A percentile compares a stretch with the other conserved stretches of the same genome.
phyloP scores from a whole-genome alignment of 2,797 vertebrate species.

The Toxotes lorentzi region DNA sequence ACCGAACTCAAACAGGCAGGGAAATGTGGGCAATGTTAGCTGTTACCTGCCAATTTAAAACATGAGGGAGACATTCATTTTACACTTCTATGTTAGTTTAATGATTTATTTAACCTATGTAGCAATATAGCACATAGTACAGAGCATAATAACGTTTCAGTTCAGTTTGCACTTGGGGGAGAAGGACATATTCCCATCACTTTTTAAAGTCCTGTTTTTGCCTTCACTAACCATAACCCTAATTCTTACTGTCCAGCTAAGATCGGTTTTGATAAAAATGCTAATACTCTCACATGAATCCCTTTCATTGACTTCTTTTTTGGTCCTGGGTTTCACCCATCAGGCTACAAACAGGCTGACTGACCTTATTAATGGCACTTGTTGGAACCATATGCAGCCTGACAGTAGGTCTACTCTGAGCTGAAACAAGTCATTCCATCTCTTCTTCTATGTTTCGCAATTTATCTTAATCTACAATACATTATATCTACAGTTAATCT shows the following conservation, averaged over 20 bases:
- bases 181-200: neutral
- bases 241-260: neutral
- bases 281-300: slow-evolving; percentile 10
- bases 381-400: neutral
- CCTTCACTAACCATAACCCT: no score
- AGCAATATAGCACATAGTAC: neutral
- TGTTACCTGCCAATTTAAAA: neutral
- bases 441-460: neutral
- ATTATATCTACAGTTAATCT: neutral
- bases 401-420: neutral
- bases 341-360: neutral
- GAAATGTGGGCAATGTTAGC: neutral
- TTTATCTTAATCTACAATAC: neutral
- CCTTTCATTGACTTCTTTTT: slow-evolving; percentile 5
- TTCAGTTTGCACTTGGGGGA: neutral
- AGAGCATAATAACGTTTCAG: neutral
- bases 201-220: neutral
- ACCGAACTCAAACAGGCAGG: neutral
- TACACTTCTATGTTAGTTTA: neutral
- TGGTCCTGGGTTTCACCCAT: neutral
- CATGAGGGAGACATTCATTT: neutral
- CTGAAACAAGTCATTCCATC: neutral
- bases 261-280: slow-evolving; percentile 15
- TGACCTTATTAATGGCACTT: neutral
- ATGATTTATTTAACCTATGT: neutral